phyloP scores from a whole-genome alignment of 2,797 vertebrate genomes.

The Brachyalestes nurse region DNA sequence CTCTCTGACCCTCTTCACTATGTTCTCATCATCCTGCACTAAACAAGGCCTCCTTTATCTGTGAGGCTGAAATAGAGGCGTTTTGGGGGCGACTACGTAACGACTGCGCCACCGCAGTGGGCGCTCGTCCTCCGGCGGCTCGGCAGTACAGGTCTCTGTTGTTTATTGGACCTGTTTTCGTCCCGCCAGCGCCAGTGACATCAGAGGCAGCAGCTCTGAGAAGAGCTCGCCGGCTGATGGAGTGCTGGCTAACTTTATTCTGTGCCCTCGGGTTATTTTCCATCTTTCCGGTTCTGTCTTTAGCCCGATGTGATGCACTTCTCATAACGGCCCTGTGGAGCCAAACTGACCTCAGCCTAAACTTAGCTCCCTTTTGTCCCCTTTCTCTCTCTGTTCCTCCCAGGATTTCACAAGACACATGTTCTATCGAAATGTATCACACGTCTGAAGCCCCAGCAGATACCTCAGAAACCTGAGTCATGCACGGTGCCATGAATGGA shows the following conservation, averaged over 20 bases:
- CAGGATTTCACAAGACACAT: too few relatives aligned
- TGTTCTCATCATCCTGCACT: conserved; percentile 18
- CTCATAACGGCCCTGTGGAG: background rate
- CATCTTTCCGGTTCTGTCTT: conserved; percentile 3
- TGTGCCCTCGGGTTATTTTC: background rate
- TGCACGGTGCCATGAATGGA: too few relatives aligned
- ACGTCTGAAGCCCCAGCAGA: too few relatives aligned
- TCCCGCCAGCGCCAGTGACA: conserved; percentile 39
- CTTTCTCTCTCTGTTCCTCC: too few relatives aligned
- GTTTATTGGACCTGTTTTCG: conserved; percentile 37
- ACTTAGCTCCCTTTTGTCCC: background rate
- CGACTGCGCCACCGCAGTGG: background rate
- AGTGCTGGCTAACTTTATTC: background rate
- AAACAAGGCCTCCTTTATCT: conserved; percentile 60
- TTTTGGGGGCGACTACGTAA: conserved; percentile 9
- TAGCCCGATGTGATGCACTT: background rate
- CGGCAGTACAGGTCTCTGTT: conserved; percentile 30
- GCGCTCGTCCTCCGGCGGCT: background rate
- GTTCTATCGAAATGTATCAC: too few relatives aligned
- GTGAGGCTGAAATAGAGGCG: conserved; percentile 29
- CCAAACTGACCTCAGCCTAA: background rate
- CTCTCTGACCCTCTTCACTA: conserved; percentile 15
- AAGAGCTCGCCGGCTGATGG: conserved; percentile 28
- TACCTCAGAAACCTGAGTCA: too few relatives aligned
- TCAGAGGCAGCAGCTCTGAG: conserved; percentile 30